Evolutionary conservation across 2,888 invertebrate genomes (phyloP).

Genomic region (Sylvicola cinctus): DNA sequence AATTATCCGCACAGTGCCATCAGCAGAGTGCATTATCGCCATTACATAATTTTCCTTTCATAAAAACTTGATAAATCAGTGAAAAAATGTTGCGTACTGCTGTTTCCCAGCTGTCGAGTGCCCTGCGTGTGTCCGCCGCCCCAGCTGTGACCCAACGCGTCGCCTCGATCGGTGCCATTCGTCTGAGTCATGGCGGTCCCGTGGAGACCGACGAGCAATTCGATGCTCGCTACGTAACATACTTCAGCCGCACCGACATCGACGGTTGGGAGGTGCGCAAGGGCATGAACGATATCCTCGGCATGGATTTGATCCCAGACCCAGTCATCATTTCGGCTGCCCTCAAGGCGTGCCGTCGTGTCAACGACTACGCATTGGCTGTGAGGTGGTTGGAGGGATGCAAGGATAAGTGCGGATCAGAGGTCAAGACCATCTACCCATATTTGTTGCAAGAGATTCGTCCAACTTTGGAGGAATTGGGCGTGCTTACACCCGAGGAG

Average conservation of each 20-base stretch:
- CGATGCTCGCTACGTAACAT: slow-evolving; percentile 61
- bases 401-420: slow-evolving; percentile 67
- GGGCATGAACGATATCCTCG: slow-evolving; percentile 72
- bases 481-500: slow-evolving; percentile 84
- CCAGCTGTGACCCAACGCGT: too few relatives aligned
- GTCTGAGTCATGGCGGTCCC: too few relatives aligned
- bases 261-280: slow-evolving; percentile 91
- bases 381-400: slow-evolving; percentile 83
- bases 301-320: slow-evolving; percentile 84
- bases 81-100: too few relatives aligned
- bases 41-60: too few relatives aligned
- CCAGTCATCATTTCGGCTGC: slow-evolving; percentile 75
- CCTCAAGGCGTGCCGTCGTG: slow-evolving; percentile 72
- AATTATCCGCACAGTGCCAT: too few relatives aligned
- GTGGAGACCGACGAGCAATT: slow-evolving; percentile 48
- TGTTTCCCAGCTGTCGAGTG: too few relatives aligned
- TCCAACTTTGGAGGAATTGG: slow-evolving; percentile 83
- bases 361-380: slow-evolving; percentile 87
- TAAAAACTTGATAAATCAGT: too few relatives aligned
- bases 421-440: slow-evolving; percentile 60
- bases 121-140: too few relatives aligned
- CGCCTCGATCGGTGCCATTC: too few relatives aligned
- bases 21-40: too few relatives aligned
- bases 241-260: slow-evolving; percentile 69
- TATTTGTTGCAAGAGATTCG: slow-evolving; percentile 76